phyloP scores from a whole-genome alignment of 1,140 invertebrate species.

The Eurosta solidaginis region DNA sequence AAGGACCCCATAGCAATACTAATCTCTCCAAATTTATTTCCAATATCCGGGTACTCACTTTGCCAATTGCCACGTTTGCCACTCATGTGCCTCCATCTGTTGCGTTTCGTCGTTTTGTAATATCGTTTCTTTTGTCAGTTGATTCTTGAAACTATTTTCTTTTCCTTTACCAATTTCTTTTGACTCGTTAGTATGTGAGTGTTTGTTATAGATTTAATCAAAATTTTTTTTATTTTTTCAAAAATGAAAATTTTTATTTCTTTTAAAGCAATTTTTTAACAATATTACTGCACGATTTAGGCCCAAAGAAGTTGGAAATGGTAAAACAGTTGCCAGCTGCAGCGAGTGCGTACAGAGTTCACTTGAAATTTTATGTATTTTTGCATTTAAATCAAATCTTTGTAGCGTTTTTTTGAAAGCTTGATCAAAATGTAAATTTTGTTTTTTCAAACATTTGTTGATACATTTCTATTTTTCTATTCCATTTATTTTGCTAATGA shows the following conservation, averaged over 20 bases:
- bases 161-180: not conserved
- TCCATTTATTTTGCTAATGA: not conserved
- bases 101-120: conserved; percentile 14
- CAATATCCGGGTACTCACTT: not conserved
- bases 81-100: not conserved
- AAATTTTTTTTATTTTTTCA: not conserved
- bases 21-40: too few relatives aligned
- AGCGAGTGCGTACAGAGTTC: not conserved
- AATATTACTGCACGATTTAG: not conserved
- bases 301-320: not conserved
- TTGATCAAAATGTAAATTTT: not conserved
- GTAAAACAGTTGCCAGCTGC: not conserved
- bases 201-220: not conserved
- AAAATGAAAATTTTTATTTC: not conserved
- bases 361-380: conserved; percentile 8
- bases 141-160: not conserved
- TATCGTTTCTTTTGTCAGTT: not conserved
- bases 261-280: too few relatives aligned
- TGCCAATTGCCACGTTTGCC: not conserved
- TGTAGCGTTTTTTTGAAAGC: not conserved
- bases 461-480: not conserved
- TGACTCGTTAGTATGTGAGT: not conserved
- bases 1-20: too few relatives aligned
- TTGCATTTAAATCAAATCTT: not conserved
- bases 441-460: not conserved